A percentile compares a stretch with the other conserved stretches of the same genome.
Evolutionary conservation across 2,113 vertebrate genomes (phyloP).

Genomic region (Eulacestoma nigropectus): DNA sequence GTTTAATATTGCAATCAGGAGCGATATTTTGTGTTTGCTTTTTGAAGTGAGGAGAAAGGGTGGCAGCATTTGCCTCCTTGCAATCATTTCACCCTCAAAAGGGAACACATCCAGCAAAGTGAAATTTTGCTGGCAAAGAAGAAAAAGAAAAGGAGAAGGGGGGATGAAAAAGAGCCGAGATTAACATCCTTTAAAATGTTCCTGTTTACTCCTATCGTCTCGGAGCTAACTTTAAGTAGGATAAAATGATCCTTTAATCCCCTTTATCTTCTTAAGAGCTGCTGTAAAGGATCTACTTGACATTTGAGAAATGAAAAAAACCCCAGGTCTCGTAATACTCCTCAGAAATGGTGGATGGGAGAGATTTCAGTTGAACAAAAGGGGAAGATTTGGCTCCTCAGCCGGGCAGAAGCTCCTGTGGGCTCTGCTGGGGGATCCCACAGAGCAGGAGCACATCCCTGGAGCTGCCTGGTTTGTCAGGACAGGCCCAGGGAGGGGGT

Average conservation of each 20-base stretch:
- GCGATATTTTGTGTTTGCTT: constrained; percentile 1
- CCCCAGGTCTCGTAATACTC: neutral
- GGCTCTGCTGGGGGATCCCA: neutral
- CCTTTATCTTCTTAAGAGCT: constrained; percentile 64
- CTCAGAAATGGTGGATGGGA: neutral
- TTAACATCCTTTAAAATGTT: constrained; percentile 42
- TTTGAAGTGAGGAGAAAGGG: neutral
- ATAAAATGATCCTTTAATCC: constrained; percentile 60
- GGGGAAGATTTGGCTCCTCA: neutral
- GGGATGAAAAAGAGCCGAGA: neutral
- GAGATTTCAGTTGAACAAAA: neutral
- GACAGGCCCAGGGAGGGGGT: neutral
- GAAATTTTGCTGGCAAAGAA: neutral
- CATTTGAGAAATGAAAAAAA: constrained; percentile 45
- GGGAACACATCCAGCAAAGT: neutral
- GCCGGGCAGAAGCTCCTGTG: neutral
- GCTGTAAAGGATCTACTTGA: constrained; percentile 69
- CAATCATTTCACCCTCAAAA: constrained; percentile 29
- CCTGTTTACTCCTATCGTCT: constrained; percentile 52
- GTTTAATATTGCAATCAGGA: neutral
- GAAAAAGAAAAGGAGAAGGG: neutral
- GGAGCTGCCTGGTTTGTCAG: neutral
- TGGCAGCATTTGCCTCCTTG: neutral
- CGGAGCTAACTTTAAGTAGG: constrained; percentile 55
- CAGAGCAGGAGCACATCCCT: neutral